A percentile compares a stretch with the other conserved stretches of the same genome.
Evolutionary conservation across 2,888 invertebrate genomes (phyloP).

Genomic region (Abrostola triplasia): DNA sequence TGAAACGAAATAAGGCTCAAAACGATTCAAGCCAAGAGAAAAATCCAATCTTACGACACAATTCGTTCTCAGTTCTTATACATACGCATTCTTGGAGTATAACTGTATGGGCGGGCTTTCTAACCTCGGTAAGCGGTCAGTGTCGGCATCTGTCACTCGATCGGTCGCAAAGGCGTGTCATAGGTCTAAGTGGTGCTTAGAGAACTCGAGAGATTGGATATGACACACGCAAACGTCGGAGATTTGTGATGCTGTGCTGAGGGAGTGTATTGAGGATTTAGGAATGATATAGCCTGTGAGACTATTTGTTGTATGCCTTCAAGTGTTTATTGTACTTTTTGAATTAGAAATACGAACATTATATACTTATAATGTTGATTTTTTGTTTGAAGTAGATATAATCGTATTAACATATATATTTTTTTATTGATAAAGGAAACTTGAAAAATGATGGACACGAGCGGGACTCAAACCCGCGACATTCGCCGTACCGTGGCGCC

Average conservation of each 20-base stretch:
- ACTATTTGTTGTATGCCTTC: neutral
- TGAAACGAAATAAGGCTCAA: too few relatives aligned
- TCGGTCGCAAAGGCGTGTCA: conserved; percentile 31
- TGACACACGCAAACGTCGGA: conserved; percentile 38
- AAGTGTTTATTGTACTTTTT: neutral
- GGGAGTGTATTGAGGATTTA: neutral
- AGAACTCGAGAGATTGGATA: conserved; percentile 13
- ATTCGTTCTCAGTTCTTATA: too few relatives aligned
- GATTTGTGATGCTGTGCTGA: conserved; percentile 11
- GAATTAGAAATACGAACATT: too few relatives aligned
- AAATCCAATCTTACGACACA: too few relatives aligned
- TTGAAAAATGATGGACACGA: too few relatives aligned
- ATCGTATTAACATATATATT: too few relatives aligned
- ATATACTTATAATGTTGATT: too few relatives aligned
- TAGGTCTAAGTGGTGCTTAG: conserved; percentile 42
- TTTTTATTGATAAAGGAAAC: too few relatives aligned
- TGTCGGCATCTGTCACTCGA: conserved; percentile 33
- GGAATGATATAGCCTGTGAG: neutral
- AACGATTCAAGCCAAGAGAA: too few relatives aligned
- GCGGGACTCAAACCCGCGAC: too few relatives aligned
- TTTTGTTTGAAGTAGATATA: too few relatives aligned
- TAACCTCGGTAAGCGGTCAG: conserved; percentile 31
- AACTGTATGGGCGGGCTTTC: conserved; percentile 20
- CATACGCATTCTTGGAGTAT: neutral
- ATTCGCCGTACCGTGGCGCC: too few relatives aligned